Evolutionary conservation across 2,888 invertebrate species (phyloP).

Genomic region (Meandrusa payeni): DNA sequence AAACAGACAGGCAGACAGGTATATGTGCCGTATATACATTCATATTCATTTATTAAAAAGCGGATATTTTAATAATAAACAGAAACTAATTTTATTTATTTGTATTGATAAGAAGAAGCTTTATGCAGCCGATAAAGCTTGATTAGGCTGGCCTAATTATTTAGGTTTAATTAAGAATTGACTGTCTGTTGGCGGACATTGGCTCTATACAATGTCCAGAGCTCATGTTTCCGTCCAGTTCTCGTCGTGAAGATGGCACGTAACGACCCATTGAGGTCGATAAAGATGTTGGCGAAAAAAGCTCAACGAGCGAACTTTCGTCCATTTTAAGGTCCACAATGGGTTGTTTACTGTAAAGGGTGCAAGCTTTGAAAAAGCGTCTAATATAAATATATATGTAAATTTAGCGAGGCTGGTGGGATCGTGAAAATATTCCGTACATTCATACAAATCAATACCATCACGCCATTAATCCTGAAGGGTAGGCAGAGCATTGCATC

Average conservation of each 20-base stretch:
- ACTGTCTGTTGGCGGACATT: constrained; percentile 23
- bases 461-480: too few relatives aligned
- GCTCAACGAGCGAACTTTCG: constrained; percentile 35
- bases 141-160: constrained; percentile 10
- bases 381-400: constrained; percentile 6
- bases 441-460: too few relatives aligned
- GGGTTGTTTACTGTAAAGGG: constrained; percentile 42
- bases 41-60: too few relatives aligned
- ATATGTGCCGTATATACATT: too few relatives aligned
- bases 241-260: constrained; percentile 32
- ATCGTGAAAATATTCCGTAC: too few relatives aligned
- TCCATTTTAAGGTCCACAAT: constrained; percentile 46
- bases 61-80: too few relatives aligned
- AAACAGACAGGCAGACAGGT: too few relatives aligned
- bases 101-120: too few relatives aligned
- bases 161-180: constrained; percentile 24
- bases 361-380: constrained; percentile 13
- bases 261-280: constrained; percentile 71
- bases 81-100: too few relatives aligned
- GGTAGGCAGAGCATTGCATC: too few relatives aligned
- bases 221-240: constrained; percentile 31
- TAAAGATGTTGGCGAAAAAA: constrained; percentile 71
- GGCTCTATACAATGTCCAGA: constrained; percentile 39
- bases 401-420: not conserved
- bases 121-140: not conserved